Base-by-base conservation (phyloP, 1,140 invertebrate genomes). In the Cydia pomonella region DNA sequence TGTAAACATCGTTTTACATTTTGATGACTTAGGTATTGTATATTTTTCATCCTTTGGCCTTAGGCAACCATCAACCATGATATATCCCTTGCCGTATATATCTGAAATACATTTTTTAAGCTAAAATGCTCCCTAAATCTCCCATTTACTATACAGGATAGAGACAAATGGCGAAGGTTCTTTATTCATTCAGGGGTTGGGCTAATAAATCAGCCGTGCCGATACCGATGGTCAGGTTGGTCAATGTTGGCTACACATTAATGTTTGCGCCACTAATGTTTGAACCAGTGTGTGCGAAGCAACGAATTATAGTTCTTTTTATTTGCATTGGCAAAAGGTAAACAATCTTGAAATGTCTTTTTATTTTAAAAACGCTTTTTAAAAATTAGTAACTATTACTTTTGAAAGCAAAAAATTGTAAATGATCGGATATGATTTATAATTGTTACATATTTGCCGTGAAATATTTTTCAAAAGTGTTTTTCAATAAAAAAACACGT, bases 91-190 rank as follows among this genome's bases (percentile, higher is more conserved):
- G 29, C 64, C 64, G 29, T 33, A 69, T 69, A 69, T 38, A 69
- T 69, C 64, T 5, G 29, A n/a, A 41, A 69, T 69, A 69, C n/a
- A 69, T 69, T 69, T 69, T 69, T 69, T 69, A 73, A 53, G 64
- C 63, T 63, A 76, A 77, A 85, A 84, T 80, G 53, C 82, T 77
- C 79, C 50, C 78, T 88, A 87, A 90, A 88, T 87, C 86, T 85
- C 76, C 71, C 84, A 83, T 88, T 90, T 90, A 80, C 77, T 78
- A 84, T 85, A 87, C 85, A 87, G 83, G 82, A 87, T 88, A 79
- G 82, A 90, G 84, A 90, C 82, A 87, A 87, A 90, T 90, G 82
- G 86, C 77, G 53, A 77, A 80, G 74, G 79, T 88, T 83, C 82
- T 81, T 87, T 86, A 87, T 87, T 87, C 85, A 84, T 85, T 84